Percentiles rank a stretch among this genome's conserved stretches.
Evolutionary conservation across 2,797 vertebrate species (phyloP).

Genomic region (Dermochelys coriacea): DNA sequence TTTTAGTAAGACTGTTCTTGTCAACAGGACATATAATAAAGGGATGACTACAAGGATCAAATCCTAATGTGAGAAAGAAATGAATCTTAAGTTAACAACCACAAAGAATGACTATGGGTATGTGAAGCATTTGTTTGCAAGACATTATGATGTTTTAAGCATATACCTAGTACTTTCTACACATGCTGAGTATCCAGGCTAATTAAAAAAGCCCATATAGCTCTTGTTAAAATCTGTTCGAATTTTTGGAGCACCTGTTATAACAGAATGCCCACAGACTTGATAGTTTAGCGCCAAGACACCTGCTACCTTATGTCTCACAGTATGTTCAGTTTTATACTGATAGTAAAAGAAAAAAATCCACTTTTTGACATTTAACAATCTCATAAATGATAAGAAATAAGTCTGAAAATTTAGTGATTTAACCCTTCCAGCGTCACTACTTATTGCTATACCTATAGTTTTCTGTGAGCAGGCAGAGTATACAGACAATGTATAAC

Average conservation of each 20-base stretch:
- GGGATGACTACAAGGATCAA: constrained; percentile 60
- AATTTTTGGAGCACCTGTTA: constrained; percentile 88
- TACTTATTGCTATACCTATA: constrained; percentile 70
- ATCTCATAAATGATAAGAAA: constrained; percentile 83
- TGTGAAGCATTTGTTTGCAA: constrained; percentile 80
- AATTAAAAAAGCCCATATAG: constrained; percentile 87
- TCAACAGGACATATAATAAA: constrained; percentile 44
- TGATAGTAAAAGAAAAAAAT: constrained; percentile 81
- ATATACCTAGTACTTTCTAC: constrained; percentile 85
- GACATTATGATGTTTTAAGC: constrained; percentile 83
- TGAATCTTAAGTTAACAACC: constrained; percentile 53
- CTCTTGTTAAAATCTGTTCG: constrained; percentile 88
- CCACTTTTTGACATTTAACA: constrained; percentile 86
- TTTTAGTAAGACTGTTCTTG: background rate
- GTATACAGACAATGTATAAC: constrained; percentile 5
- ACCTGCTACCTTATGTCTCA: constrained; percentile 89
- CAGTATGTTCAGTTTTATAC: constrained; percentile 87
- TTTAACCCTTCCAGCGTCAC: constrained; percentile 80
- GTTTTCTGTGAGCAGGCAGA: constrained; percentile 28
- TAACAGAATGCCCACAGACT: constrained; percentile 89
- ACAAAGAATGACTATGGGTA: constrained; percentile 72
- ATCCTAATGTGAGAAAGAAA: constrained; percentile 65
- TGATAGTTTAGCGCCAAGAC: constrained; percentile 86
- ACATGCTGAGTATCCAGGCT: constrained; percentile 86
- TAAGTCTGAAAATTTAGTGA: constrained; percentile 79